Evolutionary conservation across 2,113 vertebrate genomes (phyloP).

Genomic region (Apus apus): DNA sequence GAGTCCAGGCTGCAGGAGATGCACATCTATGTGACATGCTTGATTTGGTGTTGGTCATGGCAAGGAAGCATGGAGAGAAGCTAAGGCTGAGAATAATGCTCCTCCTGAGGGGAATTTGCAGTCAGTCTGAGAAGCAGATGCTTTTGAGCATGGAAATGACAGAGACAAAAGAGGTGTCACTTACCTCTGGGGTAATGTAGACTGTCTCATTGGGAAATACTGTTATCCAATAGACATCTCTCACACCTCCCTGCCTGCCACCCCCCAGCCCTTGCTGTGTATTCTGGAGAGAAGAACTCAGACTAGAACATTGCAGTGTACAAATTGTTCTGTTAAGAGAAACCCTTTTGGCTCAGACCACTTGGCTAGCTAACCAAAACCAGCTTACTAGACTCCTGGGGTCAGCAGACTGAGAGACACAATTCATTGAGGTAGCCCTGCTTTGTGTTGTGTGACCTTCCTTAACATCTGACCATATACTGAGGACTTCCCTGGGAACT

Average conservation of each 20-base stretch:
- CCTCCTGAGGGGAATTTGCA: neutral
- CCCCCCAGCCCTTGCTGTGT: neutral
- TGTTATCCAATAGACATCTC: neutral
- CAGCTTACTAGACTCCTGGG: neutral
- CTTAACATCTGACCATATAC: neutral
- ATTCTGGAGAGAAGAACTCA: neutral
- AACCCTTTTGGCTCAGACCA: neutral
- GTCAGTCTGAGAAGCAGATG: constrained; percentile 34
- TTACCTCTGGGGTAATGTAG: constrained; percentile 11
- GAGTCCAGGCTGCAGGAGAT: neutral
- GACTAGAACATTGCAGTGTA: neutral
- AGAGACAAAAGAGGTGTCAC: constrained; percentile 35
- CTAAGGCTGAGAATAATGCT: neutral
- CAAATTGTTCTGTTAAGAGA: neutral
- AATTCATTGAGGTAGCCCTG: neutral
- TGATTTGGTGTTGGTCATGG: neutral
- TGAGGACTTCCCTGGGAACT: neutral
- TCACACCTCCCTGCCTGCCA: neutral
- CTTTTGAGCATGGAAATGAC: neutral
- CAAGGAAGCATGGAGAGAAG: neutral
- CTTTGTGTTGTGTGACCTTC: neutral
- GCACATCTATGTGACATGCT: neutral
- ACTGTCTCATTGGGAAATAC: neutral
- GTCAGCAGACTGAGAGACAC: neutral
- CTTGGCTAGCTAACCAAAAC: neutral